Evolutionary conservation across 2,113 vertebrate species (phyloP), one percentile per base, ranked within the genome.

Genomic region (Petrocephalus microphthalmus): DNA sequence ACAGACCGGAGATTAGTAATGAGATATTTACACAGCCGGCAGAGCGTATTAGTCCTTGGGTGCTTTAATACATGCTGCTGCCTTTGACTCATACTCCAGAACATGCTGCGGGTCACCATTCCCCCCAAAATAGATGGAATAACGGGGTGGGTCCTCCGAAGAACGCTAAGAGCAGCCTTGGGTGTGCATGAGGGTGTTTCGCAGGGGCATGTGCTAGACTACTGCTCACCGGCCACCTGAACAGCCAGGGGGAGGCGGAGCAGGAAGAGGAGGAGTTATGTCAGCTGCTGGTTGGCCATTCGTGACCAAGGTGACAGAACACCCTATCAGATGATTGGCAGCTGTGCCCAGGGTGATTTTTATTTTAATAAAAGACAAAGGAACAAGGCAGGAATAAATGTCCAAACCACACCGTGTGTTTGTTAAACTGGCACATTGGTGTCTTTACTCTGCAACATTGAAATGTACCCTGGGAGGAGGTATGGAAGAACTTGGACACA

Each of bases 61-160:
- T 53, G 5, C 78, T 85, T 85, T 49, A 52, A 83, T 88, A 60
- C 90, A 92, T 91, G 93, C 88, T 91, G 88, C 89, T 57, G 54
- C 42, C 89, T 88, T 90, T 93, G 92, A 92, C 87, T 51, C 57
- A 83, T 29, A 81, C 82, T 89, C 84, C 37, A 88, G 60, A 51
- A 84, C 87, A 90, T 88, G 87, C 60, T 88, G 51, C 60, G 25
- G 86, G 10, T 10, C 22, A n/a, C 22, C 82, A 84, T 17, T 22
- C 45, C 42, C 82, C 45, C 33, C 71, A 15, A 78, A 78, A 78
- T 42, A 78, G 33, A 78, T 78, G 71, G 71, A 78, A 78, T 42
- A 37, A 78, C 2, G 4, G 71, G 71, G 33, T 37, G 13, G 29
- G 71, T 78, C 71, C 71, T 78, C 33, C 17, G 5, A 78, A 78